Conservation (phyloP, 64 coral and sea anemone genomes). For the Stylophora pistillata region DNA sequence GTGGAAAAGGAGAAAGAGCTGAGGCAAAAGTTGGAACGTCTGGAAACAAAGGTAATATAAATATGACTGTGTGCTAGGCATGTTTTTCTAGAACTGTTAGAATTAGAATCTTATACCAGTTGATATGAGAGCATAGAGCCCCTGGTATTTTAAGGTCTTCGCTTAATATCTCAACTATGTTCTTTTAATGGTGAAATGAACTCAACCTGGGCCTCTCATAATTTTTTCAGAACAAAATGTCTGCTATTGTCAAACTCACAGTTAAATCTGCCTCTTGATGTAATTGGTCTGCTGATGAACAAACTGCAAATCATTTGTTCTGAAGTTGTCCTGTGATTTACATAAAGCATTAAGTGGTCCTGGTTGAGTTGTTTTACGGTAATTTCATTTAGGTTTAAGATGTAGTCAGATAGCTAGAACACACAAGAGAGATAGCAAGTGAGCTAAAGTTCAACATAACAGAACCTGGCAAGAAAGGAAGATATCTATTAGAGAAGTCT, state of each 20-base stretch:
- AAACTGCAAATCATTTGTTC: no score
- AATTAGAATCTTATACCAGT: no score
- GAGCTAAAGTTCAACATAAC: constrained; percentile 11
- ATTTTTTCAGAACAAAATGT: constrained; percentile 7
- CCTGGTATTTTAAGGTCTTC: no score
- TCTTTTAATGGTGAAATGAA: constrained; percentile 6
- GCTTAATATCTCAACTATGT: no score
- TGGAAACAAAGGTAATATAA: constrained; percentile 45
- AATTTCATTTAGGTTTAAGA: constrained; percentile 45
- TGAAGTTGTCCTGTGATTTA: background rate
- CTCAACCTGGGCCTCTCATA: background rate
- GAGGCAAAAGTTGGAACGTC: background rate
- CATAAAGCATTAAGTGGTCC: background rate
- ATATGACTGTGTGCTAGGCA: background rate
- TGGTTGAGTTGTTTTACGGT: constrained; percentile 8
- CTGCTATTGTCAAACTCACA: background rate
- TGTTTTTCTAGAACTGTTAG: no score
- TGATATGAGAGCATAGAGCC: no score
- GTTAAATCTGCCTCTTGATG: no score
- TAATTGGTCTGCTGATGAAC: no score
- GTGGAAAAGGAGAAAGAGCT: constrained; percentile 29
- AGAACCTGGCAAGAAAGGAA: constrained; percentile 40
- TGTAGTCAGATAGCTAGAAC: constrained; percentile 8
- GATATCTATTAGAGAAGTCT: constrained; percentile 45
- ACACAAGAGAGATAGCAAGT: constrained; percentile 20